Conservation (phyloP, 2,797 vertebrate species). For the Buceros bicornis region DNA sequence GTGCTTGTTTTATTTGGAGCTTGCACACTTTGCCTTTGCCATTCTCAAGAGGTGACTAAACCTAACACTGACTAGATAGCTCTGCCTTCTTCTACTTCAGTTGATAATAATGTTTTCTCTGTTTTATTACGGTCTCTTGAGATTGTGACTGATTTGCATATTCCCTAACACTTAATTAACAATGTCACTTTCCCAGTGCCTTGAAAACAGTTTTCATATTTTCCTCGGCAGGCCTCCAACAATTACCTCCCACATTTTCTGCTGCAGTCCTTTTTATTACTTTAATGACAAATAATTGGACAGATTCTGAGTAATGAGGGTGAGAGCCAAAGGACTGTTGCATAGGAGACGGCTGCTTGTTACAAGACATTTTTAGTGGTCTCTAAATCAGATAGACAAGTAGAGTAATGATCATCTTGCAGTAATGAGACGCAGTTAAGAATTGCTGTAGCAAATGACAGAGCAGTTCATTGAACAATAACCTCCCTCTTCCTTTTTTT, state of each 20-base stretch:
- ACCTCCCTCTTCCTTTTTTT: constrained; percentile 79
- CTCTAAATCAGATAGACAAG: constrained; percentile 90
- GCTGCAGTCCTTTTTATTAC: constrained; percentile 85
- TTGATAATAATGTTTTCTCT: constrained; percentile 81
- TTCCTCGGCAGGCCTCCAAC: constrained; percentile 80
- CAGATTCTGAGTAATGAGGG: constrained; percentile 88
- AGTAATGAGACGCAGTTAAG: constrained; percentile 88
- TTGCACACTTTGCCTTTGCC: background rate
- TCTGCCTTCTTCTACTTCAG: constrained; percentile 70
- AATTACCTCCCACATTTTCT: constrained; percentile 86
- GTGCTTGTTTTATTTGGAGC: constrained; percentile 17
- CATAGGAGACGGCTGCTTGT: constrained; percentile 82
- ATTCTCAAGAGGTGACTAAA: constrained; percentile 52
- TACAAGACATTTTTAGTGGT: constrained; percentile 88
- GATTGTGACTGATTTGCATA: constrained; percentile 82
- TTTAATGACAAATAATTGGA: constrained; percentile 91
- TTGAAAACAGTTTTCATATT: constrained; percentile 84
- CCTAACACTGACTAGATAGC: constrained; percentile 51
- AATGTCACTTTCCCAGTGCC: constrained; percentile 83
- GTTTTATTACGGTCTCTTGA: constrained; percentile 82
- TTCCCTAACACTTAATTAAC: constrained; percentile 86
- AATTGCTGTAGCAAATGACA: constrained; percentile 84
- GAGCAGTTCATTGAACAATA: constrained; percentile 86
- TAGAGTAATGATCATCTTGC: constrained; percentile 86
- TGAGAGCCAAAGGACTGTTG: constrained; percentile 85